Evolutionary conservation across 2,797 vertebrate genomes (phyloP), one percentile per base, ranked within the genome.

Genomic region (Xenentodon cancila): DNA sequence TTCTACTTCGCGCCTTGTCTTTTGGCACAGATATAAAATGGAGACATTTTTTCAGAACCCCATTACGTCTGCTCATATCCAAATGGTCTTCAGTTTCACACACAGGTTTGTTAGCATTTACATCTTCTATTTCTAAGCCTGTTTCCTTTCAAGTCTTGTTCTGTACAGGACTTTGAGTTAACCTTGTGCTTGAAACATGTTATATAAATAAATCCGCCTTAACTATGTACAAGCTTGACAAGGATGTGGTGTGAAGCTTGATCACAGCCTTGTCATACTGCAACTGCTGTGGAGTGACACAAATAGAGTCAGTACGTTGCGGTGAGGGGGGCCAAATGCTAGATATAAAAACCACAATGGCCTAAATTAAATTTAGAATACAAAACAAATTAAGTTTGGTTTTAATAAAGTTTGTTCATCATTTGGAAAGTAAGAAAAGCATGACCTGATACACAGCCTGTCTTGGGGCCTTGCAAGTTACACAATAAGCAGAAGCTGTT

Each of bases 251-350:
- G 19, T 81, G 21, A 63, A 45, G 60, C 44, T 57, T 58, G 43
- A 79, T 44, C 13, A 13, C 9, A 55, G 53, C 25, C 18, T 40
- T 19, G 45, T 82, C 64, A 67, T 68, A 64, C 43, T 70, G 42
- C 47, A 78, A 71, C 34, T 73, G 60, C 44, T 55, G 68, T 46
- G 34, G 7, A 30, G 59, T 57, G 58, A 77, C 71, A 74, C 71
- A 80, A 75, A 80, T 73, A 79, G 70, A 62, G 62, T 69, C 60
- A 61, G 60, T 50, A 57, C 32, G 68, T 65, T 80, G 75, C 13
- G 43, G 69, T 76, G 40, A 79, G 49, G 54, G 47, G 16, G 55
- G 62, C 50, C 50, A 34, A 17, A 42, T 40, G 46, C 52, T 37
- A 37, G 9, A 37, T 37, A 37, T 4, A 37, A 37, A 37, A 37